Conservation (phyloP, 2,888 invertebrate species). For the Biston stratarius region DNA sequence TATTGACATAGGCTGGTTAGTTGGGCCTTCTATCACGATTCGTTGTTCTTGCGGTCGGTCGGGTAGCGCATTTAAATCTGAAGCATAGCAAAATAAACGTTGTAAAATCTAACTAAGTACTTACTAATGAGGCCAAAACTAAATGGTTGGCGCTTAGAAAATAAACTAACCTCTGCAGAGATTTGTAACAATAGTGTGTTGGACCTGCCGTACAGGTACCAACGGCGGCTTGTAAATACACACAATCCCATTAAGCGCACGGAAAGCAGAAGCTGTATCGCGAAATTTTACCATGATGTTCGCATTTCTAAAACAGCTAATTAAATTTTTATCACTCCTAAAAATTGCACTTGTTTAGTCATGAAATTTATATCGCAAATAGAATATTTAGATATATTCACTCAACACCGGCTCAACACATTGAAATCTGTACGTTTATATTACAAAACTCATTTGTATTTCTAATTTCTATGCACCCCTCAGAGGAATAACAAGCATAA, state of each 20-base stretch:
- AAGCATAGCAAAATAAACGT: slow-evolving; percentile 31
- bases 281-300: slow-evolving; percentile 59
- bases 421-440: too few species aligned
- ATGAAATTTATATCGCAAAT: too few species aligned
- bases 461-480: too few species aligned
- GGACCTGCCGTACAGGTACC: slow-evolving; percentile 82
- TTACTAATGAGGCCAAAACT: background rate
- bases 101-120: background rate
- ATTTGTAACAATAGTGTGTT: slow-evolving; percentile 87
- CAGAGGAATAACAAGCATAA: too few species aligned
- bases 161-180: slow-evolving; percentile 88
- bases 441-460: too few species aligned
- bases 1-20: slow-evolving; percentile 86
- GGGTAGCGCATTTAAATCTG: slow-evolving; percentile 91
- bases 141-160: background rate
- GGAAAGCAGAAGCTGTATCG: slow-evolving; percentile 88
- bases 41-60: slow-evolving; percentile 86
- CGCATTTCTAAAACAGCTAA: background rate
- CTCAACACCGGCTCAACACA: too few species aligned
- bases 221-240: slow-evolving; percentile 93
- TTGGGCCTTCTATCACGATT: slow-evolving; percentile 88
- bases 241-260: slow-evolving; percentile 90
- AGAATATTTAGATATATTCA: too few species aligned
- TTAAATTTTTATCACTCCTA: too few species aligned
- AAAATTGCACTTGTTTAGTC: too few species aligned